phyloP scores from a whole-genome alignment of 2,888 invertebrate genomes.

The Tridacna crocea region DNA sequence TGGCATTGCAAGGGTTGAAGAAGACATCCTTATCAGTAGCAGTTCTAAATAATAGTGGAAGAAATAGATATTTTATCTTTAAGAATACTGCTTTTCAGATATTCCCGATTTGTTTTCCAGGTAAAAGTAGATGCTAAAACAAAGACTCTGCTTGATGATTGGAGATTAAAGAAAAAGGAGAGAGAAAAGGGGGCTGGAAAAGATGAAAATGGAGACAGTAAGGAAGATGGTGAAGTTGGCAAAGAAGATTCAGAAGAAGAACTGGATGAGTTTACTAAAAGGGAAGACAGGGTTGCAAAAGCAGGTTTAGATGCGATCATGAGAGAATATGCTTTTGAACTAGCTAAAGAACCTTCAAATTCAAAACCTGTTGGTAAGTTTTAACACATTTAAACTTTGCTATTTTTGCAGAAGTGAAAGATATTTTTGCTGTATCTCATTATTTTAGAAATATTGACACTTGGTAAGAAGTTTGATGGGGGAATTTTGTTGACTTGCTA shows the following conservation, averaged over 20 bases:
- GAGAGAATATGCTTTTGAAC: conserved; percentile 89
- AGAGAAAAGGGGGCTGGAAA: conserved; percentile 72
- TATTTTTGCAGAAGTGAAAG: neutral
- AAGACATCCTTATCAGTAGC: too few relatives aligned
- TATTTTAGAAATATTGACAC: too few relatives aligned
- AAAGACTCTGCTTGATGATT: conserved; percentile 96
- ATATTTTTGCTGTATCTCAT: too few relatives aligned
- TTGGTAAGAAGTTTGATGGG: too few relatives aligned
- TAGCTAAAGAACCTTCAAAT: conserved; percentile 74
- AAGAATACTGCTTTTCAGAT: too few relatives aligned
- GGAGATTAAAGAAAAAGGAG: conserved; percentile 87
- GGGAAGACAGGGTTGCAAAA: conserved; percentile 90
- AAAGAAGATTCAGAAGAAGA: conserved; percentile 69
- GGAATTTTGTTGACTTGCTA: too few relatives aligned
- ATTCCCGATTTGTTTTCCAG: conserved; percentile 72
- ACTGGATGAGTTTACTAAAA: conserved; percentile 86
- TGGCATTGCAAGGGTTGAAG: too few relatives aligned
- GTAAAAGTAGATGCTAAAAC: conserved; percentile 98
- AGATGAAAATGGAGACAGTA: conserved; percentile 72
- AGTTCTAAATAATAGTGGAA: too few relatives aligned
- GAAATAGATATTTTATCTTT: too few relatives aligned
- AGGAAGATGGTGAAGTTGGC: conserved; percentile 63
- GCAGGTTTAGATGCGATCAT: conserved; percentile 92
- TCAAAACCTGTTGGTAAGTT: conserved; percentile 28
- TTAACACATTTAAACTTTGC: neutral